Conservation (phyloP, 2,888 invertebrate species). For the Elmis aenea region DNA sequence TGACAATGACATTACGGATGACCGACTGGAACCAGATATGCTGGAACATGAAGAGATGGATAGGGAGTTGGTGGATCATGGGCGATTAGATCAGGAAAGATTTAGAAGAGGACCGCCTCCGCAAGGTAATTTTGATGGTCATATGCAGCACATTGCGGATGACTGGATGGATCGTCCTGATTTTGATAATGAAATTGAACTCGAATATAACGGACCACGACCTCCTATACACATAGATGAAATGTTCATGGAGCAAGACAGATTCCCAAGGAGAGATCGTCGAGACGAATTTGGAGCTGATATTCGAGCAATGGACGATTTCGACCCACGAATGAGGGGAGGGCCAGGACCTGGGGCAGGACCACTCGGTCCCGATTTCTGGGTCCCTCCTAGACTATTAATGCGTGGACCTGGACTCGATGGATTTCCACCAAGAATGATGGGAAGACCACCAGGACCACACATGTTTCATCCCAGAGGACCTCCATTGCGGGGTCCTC, state of each 20-base stretch:
- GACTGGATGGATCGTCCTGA: constrained; percentile 37
- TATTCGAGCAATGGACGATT: constrained; percentile 24
- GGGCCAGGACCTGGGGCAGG: constrained; percentile 13
- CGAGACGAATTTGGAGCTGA: constrained; percentile 32
- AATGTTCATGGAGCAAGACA: constrained; percentile 24
- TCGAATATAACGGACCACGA: constrained; percentile 25
- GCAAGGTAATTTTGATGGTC: constrained; percentile 20
- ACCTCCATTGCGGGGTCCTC: constrained; percentile 29
- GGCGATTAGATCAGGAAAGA: constrained; percentile 16
- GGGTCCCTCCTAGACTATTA: constrained; percentile 19
- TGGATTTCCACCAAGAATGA: constrained; percentile 30
- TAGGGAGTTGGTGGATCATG: too few relatives aligned
- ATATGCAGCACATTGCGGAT: constrained; percentile 6
- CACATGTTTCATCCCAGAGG: constrained; percentile 35
- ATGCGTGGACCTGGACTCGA: constrained; percentile 33
- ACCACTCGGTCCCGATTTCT: constrained; percentile 14
- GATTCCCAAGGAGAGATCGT: constrained; percentile 33
- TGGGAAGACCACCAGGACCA: constrained; percentile 26
- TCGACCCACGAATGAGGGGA: constrained; percentile 19
- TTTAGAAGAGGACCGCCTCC: constrained; percentile 23
- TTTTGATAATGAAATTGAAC: constrained; percentile 30
- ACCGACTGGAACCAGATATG: constrained; percentile 40
- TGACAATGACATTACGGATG: constrained; percentile 4
- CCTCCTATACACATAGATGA: constrained; percentile 11
- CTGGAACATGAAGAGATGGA: constrained; percentile 28